Percentiles rank a stretch among this genome's conserved stretches.
phyloP scores from a whole-genome alignment of 2,113 vertebrate species.

The Tinamus guttatus region DNA sequence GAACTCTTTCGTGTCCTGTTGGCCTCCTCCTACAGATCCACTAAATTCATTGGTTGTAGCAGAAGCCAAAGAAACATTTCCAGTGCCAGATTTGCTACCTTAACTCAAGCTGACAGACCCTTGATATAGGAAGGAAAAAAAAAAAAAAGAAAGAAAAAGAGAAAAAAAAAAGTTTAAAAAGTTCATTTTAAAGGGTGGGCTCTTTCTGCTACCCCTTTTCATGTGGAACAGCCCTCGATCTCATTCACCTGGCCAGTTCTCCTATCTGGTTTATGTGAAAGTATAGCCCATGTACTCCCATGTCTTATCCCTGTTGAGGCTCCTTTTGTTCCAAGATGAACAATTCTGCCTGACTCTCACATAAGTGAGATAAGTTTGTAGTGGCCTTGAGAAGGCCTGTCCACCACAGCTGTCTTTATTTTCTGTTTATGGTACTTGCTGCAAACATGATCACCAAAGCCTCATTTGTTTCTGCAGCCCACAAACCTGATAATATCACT shows the following conservation, averaged over 20 bases:
- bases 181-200: not conserved
- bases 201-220: not conserved
- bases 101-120: not conserved
- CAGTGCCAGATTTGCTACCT: not conserved
- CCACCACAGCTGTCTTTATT: not conserved
- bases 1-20: not conserved
- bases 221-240: not conserved
- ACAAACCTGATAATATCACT: not conserved
- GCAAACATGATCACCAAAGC: not conserved
- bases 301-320: not conserved
- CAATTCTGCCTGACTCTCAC: not conserved
- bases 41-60: not conserved
- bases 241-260: slow-evolving; percentile 1
- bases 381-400: not conserved
- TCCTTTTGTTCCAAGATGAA: not conserved
- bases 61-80: not conserved
- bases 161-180: too few relatives aligned
- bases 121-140: not conserved
- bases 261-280: not conserved
- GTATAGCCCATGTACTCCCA: not conserved
- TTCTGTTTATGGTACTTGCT: not conserved
- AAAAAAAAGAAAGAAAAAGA: too few relatives aligned
- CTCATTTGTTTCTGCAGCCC: not conserved
- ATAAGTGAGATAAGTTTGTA: not conserved
- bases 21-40: not conserved